Percentiles rank a stretch among this genome's conserved stretches.
Conservation (phyloP, 2,113 vertebrate genomes). For the Thomomys bottae region DNA sequence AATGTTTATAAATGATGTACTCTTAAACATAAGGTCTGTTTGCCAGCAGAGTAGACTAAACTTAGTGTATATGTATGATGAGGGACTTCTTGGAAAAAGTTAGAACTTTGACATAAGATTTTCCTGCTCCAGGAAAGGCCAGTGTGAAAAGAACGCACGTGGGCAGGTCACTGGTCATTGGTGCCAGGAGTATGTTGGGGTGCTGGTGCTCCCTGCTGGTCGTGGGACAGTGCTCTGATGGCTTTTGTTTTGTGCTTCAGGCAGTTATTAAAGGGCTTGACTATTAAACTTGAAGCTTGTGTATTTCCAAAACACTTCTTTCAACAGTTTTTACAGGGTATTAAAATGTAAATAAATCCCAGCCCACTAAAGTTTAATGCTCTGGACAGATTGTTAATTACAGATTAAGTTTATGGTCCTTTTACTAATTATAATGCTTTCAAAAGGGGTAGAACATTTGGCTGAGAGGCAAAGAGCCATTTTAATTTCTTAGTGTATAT, state of each 20-base stretch:
- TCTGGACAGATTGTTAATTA: constrained; percentile 69
- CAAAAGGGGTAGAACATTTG: constrained; percentile 37
- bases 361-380: constrained; percentile 71
- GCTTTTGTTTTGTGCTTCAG: constrained; percentile 44
- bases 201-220: constrained; percentile 12
- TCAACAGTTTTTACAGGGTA: constrained; percentile 76
- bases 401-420: constrained; percentile 67
- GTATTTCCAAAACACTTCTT: constrained; percentile 66
- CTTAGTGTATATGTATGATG: not conserved
- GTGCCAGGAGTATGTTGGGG: not conserved
- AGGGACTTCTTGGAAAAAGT: not conserved
- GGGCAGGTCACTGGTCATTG: constrained; percentile 1
- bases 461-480: not conserved
- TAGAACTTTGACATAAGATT: not conserved
- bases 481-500: not conserved
- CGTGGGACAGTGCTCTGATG: not conserved
- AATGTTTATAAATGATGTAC: not conserved
- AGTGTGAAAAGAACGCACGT: constrained; percentile 11
- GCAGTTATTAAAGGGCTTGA: constrained; percentile 50
- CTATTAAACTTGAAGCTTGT: constrained; percentile 55
- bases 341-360: constrained; percentile 70
- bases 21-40: constrained; percentile 30
- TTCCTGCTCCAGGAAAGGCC: not conserved
- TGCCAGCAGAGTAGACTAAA: not conserved
- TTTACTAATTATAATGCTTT: constrained; percentile 68